phyloP scores from a whole-genome alignment of 2,797 vertebrate species.

The Alauda arvensis region DNA sequence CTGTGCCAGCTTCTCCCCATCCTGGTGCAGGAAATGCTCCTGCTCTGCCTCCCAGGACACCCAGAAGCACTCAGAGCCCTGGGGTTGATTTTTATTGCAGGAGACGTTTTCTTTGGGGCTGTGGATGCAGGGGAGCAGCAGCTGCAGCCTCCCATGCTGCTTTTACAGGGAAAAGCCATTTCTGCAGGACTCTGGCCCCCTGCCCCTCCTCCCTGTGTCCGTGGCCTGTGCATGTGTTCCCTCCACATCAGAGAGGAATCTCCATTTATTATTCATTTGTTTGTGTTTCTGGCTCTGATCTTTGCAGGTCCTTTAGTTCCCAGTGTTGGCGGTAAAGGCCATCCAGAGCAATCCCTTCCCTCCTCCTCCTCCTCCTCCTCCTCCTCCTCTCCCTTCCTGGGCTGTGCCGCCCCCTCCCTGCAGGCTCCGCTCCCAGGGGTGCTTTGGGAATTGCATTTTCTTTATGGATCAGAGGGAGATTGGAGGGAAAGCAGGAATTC shows the following conservation, averaged over 20 bases:
- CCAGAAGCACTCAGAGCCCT: neutral
- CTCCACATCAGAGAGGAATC: neutral
- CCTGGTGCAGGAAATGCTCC: neutral
- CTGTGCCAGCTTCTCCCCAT: neutral
- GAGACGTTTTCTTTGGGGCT: neutral
- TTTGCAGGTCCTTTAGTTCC: neutral
- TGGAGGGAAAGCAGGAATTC: neutral
- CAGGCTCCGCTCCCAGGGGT: neutral
- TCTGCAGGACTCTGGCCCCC: neutral
- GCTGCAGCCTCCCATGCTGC: neutral
- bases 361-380: neutral
- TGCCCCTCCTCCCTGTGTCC: neutral
- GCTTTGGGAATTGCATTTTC: neutral
- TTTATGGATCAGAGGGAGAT: neutral
- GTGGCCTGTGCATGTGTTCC: neutral
- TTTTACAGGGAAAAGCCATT: neutral
- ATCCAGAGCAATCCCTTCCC: neutral
- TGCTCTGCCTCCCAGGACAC: neutral
- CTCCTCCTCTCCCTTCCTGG: neutral
- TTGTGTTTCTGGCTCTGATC: neutral
- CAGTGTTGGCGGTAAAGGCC: neutral
- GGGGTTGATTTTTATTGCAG: neutral
- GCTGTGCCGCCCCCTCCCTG: neutral
- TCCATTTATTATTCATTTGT: neutral
- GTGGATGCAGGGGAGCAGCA: neutral